phyloP scores from a whole-genome alignment of 1,140 invertebrate genomes.

The Scaptodrosophila lebanonensis region DNA sequence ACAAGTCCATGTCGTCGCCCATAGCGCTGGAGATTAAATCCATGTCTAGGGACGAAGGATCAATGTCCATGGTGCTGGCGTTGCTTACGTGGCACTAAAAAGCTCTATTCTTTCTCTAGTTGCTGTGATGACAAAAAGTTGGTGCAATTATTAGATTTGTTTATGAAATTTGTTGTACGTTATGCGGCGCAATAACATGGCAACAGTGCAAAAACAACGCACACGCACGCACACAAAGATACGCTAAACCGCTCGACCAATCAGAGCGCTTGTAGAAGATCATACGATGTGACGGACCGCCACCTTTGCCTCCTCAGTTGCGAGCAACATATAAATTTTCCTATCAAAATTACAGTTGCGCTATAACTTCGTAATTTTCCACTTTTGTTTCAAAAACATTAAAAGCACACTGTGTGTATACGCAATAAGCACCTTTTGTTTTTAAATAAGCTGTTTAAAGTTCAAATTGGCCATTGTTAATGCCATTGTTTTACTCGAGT shows the following conservation, averaged over 20 bases:
- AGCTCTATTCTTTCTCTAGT: too few species aligned
- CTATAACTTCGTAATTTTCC: too few species aligned
- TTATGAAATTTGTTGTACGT: constrained; percentile 46
- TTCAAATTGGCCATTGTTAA: too few species aligned
- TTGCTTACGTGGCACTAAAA: too few species aligned
- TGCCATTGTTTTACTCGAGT: too few species aligned
- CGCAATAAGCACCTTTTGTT: too few species aligned
- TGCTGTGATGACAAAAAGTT: too few species aligned
- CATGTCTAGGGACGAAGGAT: constrained; percentile 30
- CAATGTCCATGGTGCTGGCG: constrained; percentile 37
- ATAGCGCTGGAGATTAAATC: constrained; percentile 37
- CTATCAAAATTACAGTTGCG: too few species aligned
- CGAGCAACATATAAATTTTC: too few species aligned
- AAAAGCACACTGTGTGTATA: too few species aligned
- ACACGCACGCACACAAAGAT: constrained; percentile 26
- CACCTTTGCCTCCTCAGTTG: constrained; percentile 22
- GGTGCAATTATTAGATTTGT: constrained; percentile 40
- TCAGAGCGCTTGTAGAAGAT: constrained; percentile 52
- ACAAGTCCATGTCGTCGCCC: constrained; percentile 53
- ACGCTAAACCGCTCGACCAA: constrained; percentile 48
- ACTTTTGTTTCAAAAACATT: too few species aligned
- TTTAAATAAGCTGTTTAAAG: too few species aligned
- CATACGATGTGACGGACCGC: constrained; percentile 58
- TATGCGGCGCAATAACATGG: constrained; percentile 52
- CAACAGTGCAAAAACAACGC: constrained; percentile 23